Conservation (phyloP, 2,888 invertebrate genomes). For the Anodontia alba region DNA sequence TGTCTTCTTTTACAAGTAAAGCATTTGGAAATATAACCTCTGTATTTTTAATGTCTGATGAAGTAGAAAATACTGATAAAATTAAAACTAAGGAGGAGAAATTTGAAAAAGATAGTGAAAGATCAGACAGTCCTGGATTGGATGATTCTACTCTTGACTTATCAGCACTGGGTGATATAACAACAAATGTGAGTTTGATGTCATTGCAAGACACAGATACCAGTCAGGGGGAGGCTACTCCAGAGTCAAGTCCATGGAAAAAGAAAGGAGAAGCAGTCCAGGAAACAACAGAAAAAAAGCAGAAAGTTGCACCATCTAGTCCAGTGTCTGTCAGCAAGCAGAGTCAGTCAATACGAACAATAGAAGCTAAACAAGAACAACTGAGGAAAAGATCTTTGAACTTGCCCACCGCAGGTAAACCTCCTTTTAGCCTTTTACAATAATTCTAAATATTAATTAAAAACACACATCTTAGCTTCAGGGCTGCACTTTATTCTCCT, state of each 20-base stretch:
- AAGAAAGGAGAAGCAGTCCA: background rate
- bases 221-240: constrained; percentile 32
- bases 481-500: too few relatives aligned
- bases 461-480: too few relatives aligned
- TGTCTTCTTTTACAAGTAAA: constrained; percentile 77
- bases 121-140: constrained; percentile 41
- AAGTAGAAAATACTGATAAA: background rate
- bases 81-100: constrained; percentile 34
- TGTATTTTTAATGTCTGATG: constrained; percentile 31
- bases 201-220: constrained; percentile 54
- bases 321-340: constrained; percentile 55
- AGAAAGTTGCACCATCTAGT: constrained; percentile 15
- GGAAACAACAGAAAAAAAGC: constrained; percentile 14
- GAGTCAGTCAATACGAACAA: constrained; percentile 64
- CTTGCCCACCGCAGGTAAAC: constrained; percentile 36
- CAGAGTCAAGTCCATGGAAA: constrained; percentile 10
- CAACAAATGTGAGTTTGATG: constrained; percentile 47
- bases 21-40: constrained; percentile 73
- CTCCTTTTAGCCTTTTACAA: too few relatives aligned
- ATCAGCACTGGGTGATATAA: constrained; percentile 41
- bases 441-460: too few relatives aligned
- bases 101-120: constrained; percentile 35
- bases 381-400: constrained; percentile 55
- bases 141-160: constrained; percentile 50
- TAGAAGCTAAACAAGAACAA: constrained; percentile 68